Base-by-base conservation (phyloP, 92 coral and sea anemone genomes). In the Palythoa grandis region DNA sequence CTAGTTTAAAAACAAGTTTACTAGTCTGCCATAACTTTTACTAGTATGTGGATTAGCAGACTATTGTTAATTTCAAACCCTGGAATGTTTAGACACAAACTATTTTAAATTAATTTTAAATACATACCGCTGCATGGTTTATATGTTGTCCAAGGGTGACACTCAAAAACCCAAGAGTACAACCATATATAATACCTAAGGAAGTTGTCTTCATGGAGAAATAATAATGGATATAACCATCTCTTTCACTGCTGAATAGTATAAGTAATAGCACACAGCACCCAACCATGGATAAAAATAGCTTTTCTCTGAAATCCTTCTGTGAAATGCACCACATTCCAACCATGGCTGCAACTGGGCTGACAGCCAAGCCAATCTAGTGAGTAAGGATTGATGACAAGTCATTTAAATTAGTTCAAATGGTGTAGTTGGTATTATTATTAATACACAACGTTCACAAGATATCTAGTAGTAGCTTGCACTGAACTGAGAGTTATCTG, bases 351-450 rank as follows among this genome's bases (percentile, higher is more conserved):
- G 38, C 72, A 35, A 79, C 56, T n/a, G 84, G 84, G 58, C 84
- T 37, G 54, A 79, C 19, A 16, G 84, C 84, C 13, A 79, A 68
- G 43, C 72, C 84, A 60, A 79, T n/a, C 84, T 79, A 40, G n/a
- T 37, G 50, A 66, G 71, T 5, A 20, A 66, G n/a, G 3, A 20
- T 2, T 13, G n/a, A 13, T 7, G 4, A 57, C n/a, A 57, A 4
- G 11, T 10, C 11, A 12, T 5, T 57, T 17, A 57, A 57, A 57
- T 57, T 5, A 43, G 50, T 43, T 43, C n/a, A n/a, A n/a, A n/a
- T 8, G 9, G 50, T 43, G 9, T 43, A 8, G 50, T 43, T 8
- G 9, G 50, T 43, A 43, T 43, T 43, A 43, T 43, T 43, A 43
- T 8, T 8, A 29, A 29, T 29, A 29, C 35, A 0, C 1, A 29